A percentile compares a stretch with the other conserved stretches of the same genome.
phyloP scores from a whole-genome alignment of 1,140 invertebrate species.

The Drosophila varians region DNA sequence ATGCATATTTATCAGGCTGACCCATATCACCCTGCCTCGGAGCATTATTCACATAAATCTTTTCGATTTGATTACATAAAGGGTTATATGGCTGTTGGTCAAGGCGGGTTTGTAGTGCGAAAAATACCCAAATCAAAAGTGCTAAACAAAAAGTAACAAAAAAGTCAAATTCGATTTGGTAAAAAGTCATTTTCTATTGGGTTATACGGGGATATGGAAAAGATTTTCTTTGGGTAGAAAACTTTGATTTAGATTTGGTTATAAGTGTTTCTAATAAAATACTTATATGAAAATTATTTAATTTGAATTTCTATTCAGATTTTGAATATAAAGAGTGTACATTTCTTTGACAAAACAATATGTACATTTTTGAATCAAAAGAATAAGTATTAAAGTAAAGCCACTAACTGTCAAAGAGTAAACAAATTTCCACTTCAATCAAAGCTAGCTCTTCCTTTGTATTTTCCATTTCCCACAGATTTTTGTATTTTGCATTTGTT shows the following conservation, averaged over 20 bases:
- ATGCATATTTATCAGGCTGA: constrained; percentile 30
- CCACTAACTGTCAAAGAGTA: too few species aligned
- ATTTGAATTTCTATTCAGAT: too few species aligned
- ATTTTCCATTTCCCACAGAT: neutral
- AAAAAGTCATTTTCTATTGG: constrained; percentile 20
- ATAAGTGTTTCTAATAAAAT: neutral
- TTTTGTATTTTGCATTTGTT: constrained; percentile 40
- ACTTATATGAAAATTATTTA: too few species aligned
- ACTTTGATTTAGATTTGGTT: neutral
- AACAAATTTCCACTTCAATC: neutral
- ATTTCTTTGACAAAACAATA: too few species aligned
- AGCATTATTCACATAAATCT: constrained; percentile 52
- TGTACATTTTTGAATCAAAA: too few species aligned
- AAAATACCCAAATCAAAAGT: constrained; percentile 65
- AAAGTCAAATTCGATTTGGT: constrained; percentile 57
- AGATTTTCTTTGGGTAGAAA: neutral
- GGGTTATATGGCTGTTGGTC: constrained; percentile 23
- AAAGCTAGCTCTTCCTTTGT: constrained; percentile 4
- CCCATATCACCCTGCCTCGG: constrained; percentile 27
- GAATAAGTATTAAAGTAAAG: neutral
- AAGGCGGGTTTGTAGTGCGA: constrained; percentile 29
- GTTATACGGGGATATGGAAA: constrained; percentile 3
- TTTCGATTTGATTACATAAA: constrained; percentile 56
- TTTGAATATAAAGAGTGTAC: too few species aligned
- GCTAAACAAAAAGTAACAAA: constrained; percentile 39